phyloP scores from a whole-genome alignment of 2,888 invertebrate species.

The Xestia rhomboidea region DNA sequence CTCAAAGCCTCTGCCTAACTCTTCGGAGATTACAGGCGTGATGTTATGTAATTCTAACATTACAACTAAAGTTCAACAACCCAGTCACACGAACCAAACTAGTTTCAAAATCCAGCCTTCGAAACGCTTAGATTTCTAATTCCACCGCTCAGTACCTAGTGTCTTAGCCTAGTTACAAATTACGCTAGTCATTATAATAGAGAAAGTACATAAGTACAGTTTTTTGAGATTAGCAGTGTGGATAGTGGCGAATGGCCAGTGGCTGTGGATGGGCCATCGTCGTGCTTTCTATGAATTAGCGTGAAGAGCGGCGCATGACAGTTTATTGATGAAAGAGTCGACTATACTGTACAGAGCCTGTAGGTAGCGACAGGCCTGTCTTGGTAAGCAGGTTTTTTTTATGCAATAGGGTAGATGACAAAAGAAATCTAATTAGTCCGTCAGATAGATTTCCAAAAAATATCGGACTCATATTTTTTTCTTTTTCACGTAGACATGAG shows the following conservation, averaged over 20 bases:
- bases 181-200: conserved; percentile 50
- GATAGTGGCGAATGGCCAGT: conserved; percentile 12
- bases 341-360: background rate
- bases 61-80: background rate
- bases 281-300: conserved; percentile 49
- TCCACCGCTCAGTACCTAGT: conserved; percentile 32
- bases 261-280: conserved; percentile 21
- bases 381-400: background rate
- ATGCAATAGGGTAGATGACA: background rate
- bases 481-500: too few species aligned
- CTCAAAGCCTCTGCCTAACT: background rate
- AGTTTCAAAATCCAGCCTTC: conserved; percentile 44
- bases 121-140: conserved; percentile 47
- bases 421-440: too few species aligned
- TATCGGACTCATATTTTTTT: too few species aligned
- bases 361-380: background rate
- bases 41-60: background rate
- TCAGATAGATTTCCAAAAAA: too few species aligned
- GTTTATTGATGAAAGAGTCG: conserved; percentile 8
- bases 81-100: background rate
- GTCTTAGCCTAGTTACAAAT: conserved; percentile 48
- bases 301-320: conserved; percentile 29
- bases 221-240: conserved; percentile 45
- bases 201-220: conserved; percentile 42
- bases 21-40: background rate